These are phyloP conservation scores for Manacus vitellinus DNA, from an alignment of 2,113 vertebrate genomes.

Conservation along the genomic window DNA sequence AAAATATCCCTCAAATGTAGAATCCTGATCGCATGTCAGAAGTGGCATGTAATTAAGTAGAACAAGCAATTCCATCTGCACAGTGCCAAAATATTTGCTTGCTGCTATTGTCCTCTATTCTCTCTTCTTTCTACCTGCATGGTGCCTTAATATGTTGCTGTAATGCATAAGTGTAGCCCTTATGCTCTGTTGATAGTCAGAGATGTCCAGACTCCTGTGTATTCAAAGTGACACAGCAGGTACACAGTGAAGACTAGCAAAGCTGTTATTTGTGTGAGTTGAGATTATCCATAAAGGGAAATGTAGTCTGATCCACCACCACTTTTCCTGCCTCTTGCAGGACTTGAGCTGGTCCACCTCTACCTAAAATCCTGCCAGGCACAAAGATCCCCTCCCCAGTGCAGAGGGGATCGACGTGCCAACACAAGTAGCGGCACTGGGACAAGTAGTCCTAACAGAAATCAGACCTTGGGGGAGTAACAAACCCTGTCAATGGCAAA, in stretches of 20 bases:
- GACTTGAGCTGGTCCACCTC: not conserved
- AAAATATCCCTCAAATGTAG: not conserved
- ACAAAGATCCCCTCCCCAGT: not conserved
- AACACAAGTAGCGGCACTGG: not conserved
- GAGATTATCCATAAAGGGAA: not conserved
- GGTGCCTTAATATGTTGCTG: not conserved
- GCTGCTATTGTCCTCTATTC: not conserved
- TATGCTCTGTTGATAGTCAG: not conserved
- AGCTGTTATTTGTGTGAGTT: not conserved
- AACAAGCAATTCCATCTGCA: not conserved
- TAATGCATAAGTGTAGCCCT: not conserved
- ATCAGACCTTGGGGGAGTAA: not conserved
- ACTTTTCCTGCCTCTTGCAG: not conserved
- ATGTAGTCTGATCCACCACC: not conserved
- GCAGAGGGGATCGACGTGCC: fast-evolving
- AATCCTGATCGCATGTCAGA: not conserved
- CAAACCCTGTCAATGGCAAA: not conserved
- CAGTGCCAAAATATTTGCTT: not conserved
- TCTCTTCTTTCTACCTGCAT: not conserved
- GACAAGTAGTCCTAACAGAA: not conserved
- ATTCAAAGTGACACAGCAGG: not conserved
- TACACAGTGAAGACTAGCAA: not conserved
- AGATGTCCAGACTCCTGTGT: not conserved
- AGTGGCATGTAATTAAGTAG: not conserved
- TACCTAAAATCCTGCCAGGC: not conserved